A percentile compares a stretch with the other conserved stretches of the same genome.
These are phyloP conservation scores for Prietella phreatophila DNA, from an alignment of 2,113 vertebrate species.

Conservation along the genomic window DNA sequence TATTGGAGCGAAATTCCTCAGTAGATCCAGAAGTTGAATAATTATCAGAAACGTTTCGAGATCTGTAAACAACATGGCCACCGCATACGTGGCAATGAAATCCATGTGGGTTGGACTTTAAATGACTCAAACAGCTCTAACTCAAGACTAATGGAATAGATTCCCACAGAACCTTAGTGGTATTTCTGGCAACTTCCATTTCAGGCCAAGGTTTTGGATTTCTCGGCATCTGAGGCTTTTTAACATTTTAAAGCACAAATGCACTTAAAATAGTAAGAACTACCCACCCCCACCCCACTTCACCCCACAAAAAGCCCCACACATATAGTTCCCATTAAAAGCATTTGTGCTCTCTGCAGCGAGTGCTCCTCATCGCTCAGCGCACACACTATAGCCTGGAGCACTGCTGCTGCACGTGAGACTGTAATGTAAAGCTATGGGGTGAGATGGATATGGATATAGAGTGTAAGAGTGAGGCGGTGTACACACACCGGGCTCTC, in stretches of 20 bases:
- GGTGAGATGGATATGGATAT: neutral
- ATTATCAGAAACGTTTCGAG: too few species aligned
- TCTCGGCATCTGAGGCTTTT: neutral
- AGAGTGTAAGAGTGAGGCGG: neutral
- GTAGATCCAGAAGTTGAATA: neutral
- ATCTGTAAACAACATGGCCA: too few species aligned
- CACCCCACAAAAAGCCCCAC: neutral
- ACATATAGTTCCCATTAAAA: neutral
- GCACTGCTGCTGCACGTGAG: neutral
- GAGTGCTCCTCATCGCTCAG: neutral
- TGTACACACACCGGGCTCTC: neutral
- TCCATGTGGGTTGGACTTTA: neutral
- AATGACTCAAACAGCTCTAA: neutral
- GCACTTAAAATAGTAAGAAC: neutral
- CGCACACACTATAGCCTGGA: neutral
- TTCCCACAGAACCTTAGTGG: neutral
- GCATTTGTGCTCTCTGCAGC: neutral
- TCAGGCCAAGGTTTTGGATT: neutral
- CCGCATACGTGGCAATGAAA: too few species aligned
- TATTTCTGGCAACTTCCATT: neutral
- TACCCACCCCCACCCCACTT: neutral
- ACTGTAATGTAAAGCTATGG: neutral
- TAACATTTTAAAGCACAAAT: neutral
- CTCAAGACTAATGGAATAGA: neutral
- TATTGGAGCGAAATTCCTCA: neutral